Percentiles rank a stretch among this genome's conserved stretches.
Evolutionary conservation across 2,888 invertebrate species (phyloP).

Genomic region (Apeira syringaria): DNA sequence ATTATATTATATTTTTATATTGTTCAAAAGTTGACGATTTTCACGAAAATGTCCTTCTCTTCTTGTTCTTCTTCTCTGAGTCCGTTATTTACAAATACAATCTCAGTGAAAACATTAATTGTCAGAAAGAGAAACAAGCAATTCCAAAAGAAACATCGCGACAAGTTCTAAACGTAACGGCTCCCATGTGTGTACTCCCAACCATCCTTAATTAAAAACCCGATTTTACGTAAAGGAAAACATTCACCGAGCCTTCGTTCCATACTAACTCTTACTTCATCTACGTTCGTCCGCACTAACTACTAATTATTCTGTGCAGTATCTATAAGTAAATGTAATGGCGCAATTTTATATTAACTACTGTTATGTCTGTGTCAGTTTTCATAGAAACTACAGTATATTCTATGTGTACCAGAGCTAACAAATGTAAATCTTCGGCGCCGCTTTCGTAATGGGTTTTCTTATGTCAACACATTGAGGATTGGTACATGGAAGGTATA

Average conservation of each 20-base stretch:
- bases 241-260: not conserved
- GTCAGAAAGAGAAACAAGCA: not conserved
- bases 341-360: not conserved
- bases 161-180: slow-evolving; percentile 42
- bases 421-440: slow-evolving; percentile 64
- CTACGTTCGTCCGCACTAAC: not conserved
- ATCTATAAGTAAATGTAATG: no score
- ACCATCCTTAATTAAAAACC: slow-evolving; percentile 52
- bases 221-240: slow-evolving; percentile 51
- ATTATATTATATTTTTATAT: no score
- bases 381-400: not conserved
- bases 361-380: not conserved
- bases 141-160: slow-evolving; percentile 24
- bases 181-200: slow-evolving; percentile 44
- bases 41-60: no score
- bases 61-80: no score
- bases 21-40: no score
- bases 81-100: not conserved
- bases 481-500: slow-evolving; percentile 7
- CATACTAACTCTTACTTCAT: slow-evolving; percentile 1
- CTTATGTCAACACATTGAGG: slow-evolving; percentile 58
- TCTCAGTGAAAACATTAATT: not conserved
- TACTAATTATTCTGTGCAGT: not conserved
- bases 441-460: slow-evolving; percentile 61
- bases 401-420: slow-evolving; percentile 38